A percentile compares a stretch with the other conserved stretches of the same genome.
phyloP scores from a whole-genome alignment of 2,797 vertebrate genomes.

The Tarsius wallacei region DNA sequence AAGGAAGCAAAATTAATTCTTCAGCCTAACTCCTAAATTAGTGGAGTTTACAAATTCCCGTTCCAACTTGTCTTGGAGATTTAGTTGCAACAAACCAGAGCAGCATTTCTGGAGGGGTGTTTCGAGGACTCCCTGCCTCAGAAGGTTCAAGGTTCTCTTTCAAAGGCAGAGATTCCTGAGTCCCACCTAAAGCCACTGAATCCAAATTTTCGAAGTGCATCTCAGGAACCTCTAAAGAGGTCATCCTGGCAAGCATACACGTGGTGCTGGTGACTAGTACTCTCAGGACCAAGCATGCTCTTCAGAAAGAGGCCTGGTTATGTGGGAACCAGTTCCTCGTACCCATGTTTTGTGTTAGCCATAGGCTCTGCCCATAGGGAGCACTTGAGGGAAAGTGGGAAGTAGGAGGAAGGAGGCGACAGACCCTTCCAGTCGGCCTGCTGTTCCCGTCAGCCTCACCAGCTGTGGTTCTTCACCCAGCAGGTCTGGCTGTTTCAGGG shows the following conservation, averaged over 20 bases:
- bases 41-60: not conserved
- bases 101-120: not conserved
- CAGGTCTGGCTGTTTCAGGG: not conserved
- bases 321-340: not conserved
- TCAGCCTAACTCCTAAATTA: not conserved
- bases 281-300: not conserved
- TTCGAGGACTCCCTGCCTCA: not conserved
- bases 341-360: not conserved
- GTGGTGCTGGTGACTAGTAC: not conserved
- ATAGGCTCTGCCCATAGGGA: not conserved
- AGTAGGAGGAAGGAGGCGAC: not conserved
- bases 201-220: not conserved
- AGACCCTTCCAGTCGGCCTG: accelerated
- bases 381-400: not conserved
- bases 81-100: conserved; percentile 6
- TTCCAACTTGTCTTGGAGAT: conserved; percentile 45
- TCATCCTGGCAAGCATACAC: not conserved
- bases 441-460: not conserved
- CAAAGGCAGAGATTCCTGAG: not conserved
- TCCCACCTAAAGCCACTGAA: not conserved
- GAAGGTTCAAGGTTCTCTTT: not conserved
- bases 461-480: not conserved
- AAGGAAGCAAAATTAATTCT: conserved; percentile 9
- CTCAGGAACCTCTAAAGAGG: not conserved
- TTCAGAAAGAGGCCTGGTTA: not conserved